phyloP scores from a whole-genome alignment of 2,113 vertebrate species.

The Raja brachyura region DNA sequence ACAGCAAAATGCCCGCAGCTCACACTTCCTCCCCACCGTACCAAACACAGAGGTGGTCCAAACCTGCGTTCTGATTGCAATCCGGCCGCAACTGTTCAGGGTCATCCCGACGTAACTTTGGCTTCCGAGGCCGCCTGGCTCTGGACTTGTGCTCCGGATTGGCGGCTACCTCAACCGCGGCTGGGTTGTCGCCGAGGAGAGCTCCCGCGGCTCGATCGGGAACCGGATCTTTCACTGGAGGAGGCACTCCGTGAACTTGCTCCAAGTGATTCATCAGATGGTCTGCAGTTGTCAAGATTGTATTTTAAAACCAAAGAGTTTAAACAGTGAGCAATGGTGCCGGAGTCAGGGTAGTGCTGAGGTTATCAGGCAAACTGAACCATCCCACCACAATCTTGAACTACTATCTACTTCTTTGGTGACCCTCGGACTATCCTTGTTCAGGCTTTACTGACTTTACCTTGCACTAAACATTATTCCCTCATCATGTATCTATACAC shows the following conservation, averaged over 20 bases:
- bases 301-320: not conserved
- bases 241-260: conserved; percentile 55
- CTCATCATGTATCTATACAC: too few species aligned
- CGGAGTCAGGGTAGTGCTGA: too few species aligned
- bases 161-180: conserved; percentile 35
- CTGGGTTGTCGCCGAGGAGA: conserved; percentile 41
- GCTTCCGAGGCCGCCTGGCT: conserved; percentile 64
- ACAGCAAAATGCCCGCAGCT: conserved; percentile 47
- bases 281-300: conserved; percentile 52
- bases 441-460: too few species aligned
- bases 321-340: not conserved
- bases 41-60: conserved; percentile 40
- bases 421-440: too few species aligned
- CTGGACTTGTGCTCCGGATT: conserved; percentile 61
- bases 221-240: conserved; percentile 45
- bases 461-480: too few species aligned
- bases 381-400: too few species aligned
- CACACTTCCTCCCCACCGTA: conserved; percentile 51
- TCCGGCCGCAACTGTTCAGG: conserved; percentile 41
- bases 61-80: conserved; percentile 62
- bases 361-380: too few species aligned
- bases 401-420: too few species aligned
- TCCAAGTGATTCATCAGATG: conserved; percentile 66
- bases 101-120: conserved; percentile 49
- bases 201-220: conserved; percentile 51